Evolutionary conservation across 1,140 invertebrate genomes (phyloP).

Genomic region (Dysdera silvatica): DNA sequence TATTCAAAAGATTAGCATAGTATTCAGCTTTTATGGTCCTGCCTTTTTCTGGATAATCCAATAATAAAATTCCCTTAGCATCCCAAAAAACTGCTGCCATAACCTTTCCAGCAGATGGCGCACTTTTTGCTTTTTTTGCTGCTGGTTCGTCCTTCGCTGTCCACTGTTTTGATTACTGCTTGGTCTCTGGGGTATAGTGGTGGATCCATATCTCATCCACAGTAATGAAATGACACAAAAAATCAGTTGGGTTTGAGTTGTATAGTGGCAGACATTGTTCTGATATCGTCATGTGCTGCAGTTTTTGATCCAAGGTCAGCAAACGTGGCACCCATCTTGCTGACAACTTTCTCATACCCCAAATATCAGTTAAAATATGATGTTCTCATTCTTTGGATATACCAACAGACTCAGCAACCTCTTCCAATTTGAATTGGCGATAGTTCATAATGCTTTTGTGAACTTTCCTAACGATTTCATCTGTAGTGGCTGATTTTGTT

Average conservation of each 20-base stretch:
- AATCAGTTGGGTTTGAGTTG: slow-evolving; percentile 26
- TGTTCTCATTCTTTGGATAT: not conserved
- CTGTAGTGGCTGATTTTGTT: not conserved
- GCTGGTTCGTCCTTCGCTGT: too few species aligned
- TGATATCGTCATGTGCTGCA: not conserved
- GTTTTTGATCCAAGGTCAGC: not conserved
- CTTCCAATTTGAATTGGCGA: not conserved
- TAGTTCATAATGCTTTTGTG: not conserved
- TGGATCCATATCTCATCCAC: slow-evolving; percentile 44
- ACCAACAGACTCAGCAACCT: not conserved
- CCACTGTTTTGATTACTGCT: too few species aligned
- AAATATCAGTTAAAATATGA: not conserved
- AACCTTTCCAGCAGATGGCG: too few species aligned
- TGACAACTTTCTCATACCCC: not conserved
- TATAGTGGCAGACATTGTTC: slow-evolving; percentile 28
- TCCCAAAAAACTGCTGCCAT: too few species aligned
- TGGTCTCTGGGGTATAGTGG: slow-evolving; percentile 41
- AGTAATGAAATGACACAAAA: slow-evolving; percentile 39
- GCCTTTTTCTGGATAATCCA: too few species aligned
- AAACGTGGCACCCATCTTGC: not conserved
- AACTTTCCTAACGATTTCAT: not conserved
- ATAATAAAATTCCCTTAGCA: too few species aligned
- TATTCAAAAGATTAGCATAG: too few species aligned
- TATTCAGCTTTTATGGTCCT: too few species aligned
- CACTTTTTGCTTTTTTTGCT: too few species aligned